A percentile compares a stretch with the other conserved stretches of the same genome.
Conservation (phyloP, 2,113 vertebrate species). For the Hippocampus barbouri region DNA sequence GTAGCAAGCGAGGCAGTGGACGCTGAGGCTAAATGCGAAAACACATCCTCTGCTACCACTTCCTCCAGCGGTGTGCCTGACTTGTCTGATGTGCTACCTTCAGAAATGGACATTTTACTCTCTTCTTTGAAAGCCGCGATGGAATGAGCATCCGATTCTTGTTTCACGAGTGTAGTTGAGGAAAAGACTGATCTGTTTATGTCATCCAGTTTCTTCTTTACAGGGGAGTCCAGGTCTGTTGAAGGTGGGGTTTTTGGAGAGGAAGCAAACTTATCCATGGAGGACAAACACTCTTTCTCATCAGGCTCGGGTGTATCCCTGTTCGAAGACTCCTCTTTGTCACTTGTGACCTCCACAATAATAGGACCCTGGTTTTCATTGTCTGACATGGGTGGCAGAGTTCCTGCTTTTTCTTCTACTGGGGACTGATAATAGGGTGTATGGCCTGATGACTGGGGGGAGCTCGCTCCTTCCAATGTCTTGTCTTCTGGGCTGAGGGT, state of each 20-base stretch:
- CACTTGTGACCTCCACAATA: slow-evolving; percentile 84
- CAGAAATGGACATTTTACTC: slow-evolving; percentile 97
- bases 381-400: slow-evolving; percentile 69
- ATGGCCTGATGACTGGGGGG: slow-evolving; percentile 91
- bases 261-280: slow-evolving; percentile 75
- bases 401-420: slow-evolving; percentile 82
- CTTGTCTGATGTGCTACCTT: slow-evolving; percentile 93
- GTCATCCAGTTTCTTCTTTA: slow-evolving; percentile 63
- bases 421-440: slow-evolving; percentile 97
- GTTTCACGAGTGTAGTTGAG: slow-evolving; percentile 56
- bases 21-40: slow-evolving; percentile 92
- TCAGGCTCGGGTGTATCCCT: slow-evolving; percentile 82
- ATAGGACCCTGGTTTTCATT: slow-evolving; percentile 68
- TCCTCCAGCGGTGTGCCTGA: slow-evolving; percentile 91
- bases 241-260: slow-evolving; percentile 77
- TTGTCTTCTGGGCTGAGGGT: slow-evolving; percentile 87
- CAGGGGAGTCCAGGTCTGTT: slow-evolving; percentile 69
- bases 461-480: slow-evolving; percentile 85
- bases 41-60: slow-evolving; percentile 90
- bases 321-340: slow-evolving; percentile 79
- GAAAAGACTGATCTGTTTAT: slow-evolving; percentile 59
- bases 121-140: slow-evolving; percentile 87
- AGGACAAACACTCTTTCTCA: slow-evolving; percentile 77
- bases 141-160: slow-evolving; percentile 75
- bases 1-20: slow-evolving; percentile 94